Percentiles rank a stretch among this genome's conserved stretches.
Conservation (phyloP, 1,140 invertebrate species). For the Gonatopus flavifemur region DNA sequence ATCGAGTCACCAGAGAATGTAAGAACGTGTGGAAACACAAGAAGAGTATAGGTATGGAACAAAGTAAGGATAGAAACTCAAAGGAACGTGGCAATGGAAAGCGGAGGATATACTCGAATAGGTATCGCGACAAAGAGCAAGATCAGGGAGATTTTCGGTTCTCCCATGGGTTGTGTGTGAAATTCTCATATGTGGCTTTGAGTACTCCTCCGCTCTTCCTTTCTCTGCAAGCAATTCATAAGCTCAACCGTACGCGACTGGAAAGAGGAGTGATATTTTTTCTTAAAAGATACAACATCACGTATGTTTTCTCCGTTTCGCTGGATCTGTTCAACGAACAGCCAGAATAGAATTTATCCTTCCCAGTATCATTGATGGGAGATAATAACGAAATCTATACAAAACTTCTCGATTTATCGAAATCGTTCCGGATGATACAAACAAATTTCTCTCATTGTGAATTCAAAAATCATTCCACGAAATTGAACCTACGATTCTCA, state of each 20-base stretch:
- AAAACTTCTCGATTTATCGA: no score
- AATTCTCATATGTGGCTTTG: slow-evolving; percentile 35
- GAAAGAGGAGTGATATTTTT: background rate
- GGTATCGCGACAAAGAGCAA: slow-evolving; percentile 44
- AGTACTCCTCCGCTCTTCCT: no score
- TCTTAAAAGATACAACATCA: background rate
- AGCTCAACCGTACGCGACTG: background rate
- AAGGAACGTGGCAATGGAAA: slow-evolving; percentile 8
- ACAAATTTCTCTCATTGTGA: no score
- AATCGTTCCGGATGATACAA: no score
- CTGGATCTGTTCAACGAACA: background rate
- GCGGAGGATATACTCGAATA: slow-evolving; percentile 43
- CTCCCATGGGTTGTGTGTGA: slow-evolving; percentile 33
- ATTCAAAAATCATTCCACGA: no score
- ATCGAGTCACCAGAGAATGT: slow-evolving; percentile 15
- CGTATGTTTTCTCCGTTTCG: background rate
- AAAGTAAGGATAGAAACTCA: slow-evolving; percentile 9
- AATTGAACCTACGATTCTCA: background rate
- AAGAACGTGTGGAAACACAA: slow-evolving; percentile 21
- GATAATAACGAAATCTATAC: no score
- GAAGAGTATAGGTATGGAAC: no score
- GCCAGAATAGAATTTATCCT: slow-evolving; percentile 10
- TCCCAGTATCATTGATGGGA: slow-evolving; percentile 7
- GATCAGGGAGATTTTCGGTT: slow-evolving; percentile 48
- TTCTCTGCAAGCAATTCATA: slow-evolving; percentile 2